A percentile compares a stretch with the other conserved stretches of the same genome.
phyloP scores from a whole-genome alignment of 2,113 vertebrate species.

The Anarrhichthys ocellatus region DNA sequence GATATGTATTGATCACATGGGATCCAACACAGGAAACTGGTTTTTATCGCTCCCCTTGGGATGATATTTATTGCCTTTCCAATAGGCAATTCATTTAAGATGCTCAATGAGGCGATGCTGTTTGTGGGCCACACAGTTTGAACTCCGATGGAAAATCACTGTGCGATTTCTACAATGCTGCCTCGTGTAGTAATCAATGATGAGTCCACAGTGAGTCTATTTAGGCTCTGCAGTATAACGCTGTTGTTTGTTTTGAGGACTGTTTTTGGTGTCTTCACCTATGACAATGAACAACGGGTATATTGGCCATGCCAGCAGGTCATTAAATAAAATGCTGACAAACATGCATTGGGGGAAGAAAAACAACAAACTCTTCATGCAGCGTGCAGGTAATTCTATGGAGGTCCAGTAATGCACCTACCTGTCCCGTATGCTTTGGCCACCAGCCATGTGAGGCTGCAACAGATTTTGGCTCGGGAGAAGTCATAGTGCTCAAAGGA shows the following conservation, averaged over 20 bases:
- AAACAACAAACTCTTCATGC: neutral
- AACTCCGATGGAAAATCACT: slow-evolving; percentile 22
- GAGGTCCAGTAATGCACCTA: slow-evolving; percentile 77
- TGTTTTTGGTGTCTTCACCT: neutral
- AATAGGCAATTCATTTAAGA: slow-evolving; percentile 7
- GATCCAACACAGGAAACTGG: neutral
- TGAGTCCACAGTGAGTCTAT: neutral
- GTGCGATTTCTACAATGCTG: neutral
- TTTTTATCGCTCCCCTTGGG: neutral
- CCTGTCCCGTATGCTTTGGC: slow-evolving; percentile 97
- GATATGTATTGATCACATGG: slow-evolving; percentile 1
- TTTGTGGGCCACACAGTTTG: neutral
- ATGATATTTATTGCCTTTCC: neutral
- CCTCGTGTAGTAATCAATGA: neutral
- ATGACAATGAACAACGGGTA: neutral
- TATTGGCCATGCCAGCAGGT: neutral
- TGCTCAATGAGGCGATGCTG: neutral
- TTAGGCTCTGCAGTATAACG: neutral
- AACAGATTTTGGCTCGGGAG: slow-evolving; percentile 92
- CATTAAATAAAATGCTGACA: neutral
- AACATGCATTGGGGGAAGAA: neutral
- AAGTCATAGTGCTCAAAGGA: slow-evolving; percentile 98
- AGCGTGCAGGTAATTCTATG: neutral
- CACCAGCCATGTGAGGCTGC: slow-evolving; percentile 96
- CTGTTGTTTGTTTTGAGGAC: neutral